These are phyloP conservation scores for Sphecodes monilicornis DNA, from an alignment of 2,888 invertebrate species.

Conservation along the genomic window DNA sequence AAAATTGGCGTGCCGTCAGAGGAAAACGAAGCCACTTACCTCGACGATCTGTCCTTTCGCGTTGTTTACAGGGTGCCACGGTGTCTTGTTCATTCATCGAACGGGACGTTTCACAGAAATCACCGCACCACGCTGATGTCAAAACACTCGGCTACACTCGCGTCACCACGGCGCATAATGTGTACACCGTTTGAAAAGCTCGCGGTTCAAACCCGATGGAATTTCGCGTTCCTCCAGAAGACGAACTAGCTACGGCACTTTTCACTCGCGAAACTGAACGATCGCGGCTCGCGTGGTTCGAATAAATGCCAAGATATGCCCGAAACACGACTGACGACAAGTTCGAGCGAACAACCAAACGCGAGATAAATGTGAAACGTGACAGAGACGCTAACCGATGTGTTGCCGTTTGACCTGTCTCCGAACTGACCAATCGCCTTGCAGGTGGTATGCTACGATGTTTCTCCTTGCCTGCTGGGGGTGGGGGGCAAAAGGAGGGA, in stretches of 20 bases:
- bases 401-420: conserved; percentile 79
- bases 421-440: conserved; percentile 76
- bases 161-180: conserved; percentile 56
- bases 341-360: conserved; percentile 43
- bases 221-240: conserved; percentile 19
- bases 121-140: conserved; percentile 47
- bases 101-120: conserved; percentile 14
- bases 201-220: conserved; percentile 43
- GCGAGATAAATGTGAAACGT: conserved; percentile 70
- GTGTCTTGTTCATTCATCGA: conserved; percentile 55
- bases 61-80: conserved; percentile 2
- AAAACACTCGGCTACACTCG: conserved; percentile 63
- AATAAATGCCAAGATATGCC: background rate
- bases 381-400: conserved; percentile 75
- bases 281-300: conserved; percentile 20
- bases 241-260: background rate
- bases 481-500: conserved; percentile 47
- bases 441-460: conserved; percentile 69
- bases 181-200: conserved; percentile 57
- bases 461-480: conserved; percentile 33
- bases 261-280: conserved; percentile 16
- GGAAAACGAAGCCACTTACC: conserved; percentile 61
- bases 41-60: conserved; percentile 50
- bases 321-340: conserved; percentile 31
- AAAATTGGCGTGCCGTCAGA: conserved; percentile 25